A percentile compares a stretch with the other conserved stretches of the same genome.
These are phyloP conservation scores for Drosophila phalerata DNA, from an alignment of 2,888 invertebrate species.

Conservation along the genomic window DNA sequence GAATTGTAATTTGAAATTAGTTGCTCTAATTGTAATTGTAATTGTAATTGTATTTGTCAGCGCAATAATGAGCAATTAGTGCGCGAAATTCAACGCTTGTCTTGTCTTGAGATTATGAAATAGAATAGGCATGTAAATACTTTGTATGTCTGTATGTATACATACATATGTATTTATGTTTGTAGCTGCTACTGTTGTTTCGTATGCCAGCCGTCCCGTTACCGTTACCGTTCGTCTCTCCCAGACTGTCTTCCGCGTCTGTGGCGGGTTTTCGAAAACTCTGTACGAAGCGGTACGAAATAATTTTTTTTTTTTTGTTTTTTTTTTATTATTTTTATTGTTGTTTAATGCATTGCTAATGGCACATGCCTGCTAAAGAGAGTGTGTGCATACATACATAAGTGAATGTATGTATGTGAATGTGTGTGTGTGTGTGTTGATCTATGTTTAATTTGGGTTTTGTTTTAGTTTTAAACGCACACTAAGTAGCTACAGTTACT, in stretches of 20 bases:
- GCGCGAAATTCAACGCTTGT: slow-evolving; percentile 52
- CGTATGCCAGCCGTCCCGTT: slow-evolving; percentile 9
- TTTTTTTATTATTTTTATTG: slow-evolving; percentile 44
- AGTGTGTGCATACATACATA: slow-evolving; percentile 34
- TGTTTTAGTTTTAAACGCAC: slow-evolving; percentile 84
- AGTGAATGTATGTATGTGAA: slow-evolving; percentile 20
- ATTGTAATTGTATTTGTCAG: slow-evolving; percentile 34
- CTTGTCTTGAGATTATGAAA: slow-evolving; percentile 63
- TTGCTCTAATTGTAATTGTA: slow-evolving; percentile 30
- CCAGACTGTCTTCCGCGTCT: slow-evolving; percentile 69
- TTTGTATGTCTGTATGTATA: background rate
- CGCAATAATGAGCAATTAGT: slow-evolving; percentile 73
- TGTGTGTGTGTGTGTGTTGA: slow-evolving; percentile 21
- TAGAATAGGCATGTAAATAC: slow-evolving; percentile 77
- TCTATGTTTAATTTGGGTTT: slow-evolving; percentile 63
- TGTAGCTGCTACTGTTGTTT: slow-evolving; percentile 11
- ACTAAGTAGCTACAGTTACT: slow-evolving; percentile 77
- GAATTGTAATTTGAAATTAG: slow-evolving; percentile 59
- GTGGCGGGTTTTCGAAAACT: slow-evolving; percentile 57
- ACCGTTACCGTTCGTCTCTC: slow-evolving; percentile 1
- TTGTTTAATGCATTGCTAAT: slow-evolving; percentile 58
- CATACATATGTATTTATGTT: background rate
- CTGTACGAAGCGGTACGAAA: slow-evolving; percentile 32
- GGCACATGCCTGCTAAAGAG: slow-evolving; percentile 38
- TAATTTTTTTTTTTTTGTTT: slow-evolving; percentile 14